These are phyloP conservation scores for Ginglymostoma cirratum DNA, from an alignment of 2,113 vertebrate species.

Conservation along the genomic window DNA sequence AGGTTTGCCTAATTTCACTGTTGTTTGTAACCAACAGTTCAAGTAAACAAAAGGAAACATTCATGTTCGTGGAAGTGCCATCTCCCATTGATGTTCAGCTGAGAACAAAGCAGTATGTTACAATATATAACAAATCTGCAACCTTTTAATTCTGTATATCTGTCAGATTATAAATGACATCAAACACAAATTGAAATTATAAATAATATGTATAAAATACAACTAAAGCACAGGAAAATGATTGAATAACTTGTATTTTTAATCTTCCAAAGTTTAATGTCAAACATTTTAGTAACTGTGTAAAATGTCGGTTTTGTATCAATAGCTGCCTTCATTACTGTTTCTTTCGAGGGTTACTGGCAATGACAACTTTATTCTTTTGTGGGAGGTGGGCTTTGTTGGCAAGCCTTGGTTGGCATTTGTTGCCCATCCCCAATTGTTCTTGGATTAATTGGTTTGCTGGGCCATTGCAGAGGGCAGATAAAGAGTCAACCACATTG, in stretches of 20 bases:
- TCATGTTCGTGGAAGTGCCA: neutral
- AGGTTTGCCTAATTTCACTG: neutral
- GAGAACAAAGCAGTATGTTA: neutral
- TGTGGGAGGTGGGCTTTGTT: no score
- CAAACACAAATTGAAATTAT: neutral
- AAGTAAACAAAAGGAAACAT: slow-evolving; percentile 10
- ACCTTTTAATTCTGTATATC: neutral
- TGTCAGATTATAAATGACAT: neutral
- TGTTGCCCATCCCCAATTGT: no score
- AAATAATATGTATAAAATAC: neutral
- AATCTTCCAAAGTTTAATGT: neutral
- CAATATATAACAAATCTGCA: neutral
- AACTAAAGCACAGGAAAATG: neutral
- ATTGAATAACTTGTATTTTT: neutral
- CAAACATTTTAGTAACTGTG: neutral
- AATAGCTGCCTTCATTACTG: no score
- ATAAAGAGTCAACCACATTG: no score
- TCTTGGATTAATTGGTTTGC: no score
- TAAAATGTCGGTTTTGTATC: neutral
- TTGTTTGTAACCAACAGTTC: neutral
- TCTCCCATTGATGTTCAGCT: neutral
- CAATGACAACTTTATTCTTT: no score
- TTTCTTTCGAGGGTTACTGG: neutral
- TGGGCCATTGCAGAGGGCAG: no score
- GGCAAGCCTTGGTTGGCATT: no score